These are phyloP conservation scores for Nomada fabriciana DNA, from an alignment of 2,888 invertebrate genomes.

Conservation along the genomic window DNA sequence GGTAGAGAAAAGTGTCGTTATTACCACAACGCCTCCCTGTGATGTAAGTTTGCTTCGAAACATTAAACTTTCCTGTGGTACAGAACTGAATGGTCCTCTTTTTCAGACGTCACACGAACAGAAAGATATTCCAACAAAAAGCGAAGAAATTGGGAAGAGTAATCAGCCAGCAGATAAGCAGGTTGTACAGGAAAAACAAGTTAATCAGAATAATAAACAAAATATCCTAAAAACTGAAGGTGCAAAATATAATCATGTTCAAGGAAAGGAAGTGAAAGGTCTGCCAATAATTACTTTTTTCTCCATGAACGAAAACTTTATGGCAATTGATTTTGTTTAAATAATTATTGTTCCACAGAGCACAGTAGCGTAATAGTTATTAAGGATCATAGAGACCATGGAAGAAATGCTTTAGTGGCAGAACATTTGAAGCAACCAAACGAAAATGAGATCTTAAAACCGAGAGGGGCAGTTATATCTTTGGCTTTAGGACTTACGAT, in stretches of 20 bases:
- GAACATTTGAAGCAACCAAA: constrained; percentile 78
- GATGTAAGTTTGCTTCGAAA: constrained; percentile 64
- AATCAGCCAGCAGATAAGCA: constrained; percentile 38
- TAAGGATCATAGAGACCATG: constrained; percentile 63
- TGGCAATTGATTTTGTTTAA: neutral
- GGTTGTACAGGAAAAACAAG: constrained; percentile 29
- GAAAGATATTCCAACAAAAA: constrained; percentile 39
- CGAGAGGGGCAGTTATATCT: constrained; percentile 92
- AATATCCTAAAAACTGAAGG: constrained; percentile 23
- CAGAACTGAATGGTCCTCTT: neutral
- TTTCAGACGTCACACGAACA: constrained; percentile 57
- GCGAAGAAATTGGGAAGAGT: constrained; percentile 28
- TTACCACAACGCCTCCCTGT: constrained; percentile 66
- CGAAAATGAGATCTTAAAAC: constrained; percentile 84
- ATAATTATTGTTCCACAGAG: constrained; percentile 40
- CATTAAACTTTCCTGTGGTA: neutral
- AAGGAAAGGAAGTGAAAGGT: constrained; percentile 60
- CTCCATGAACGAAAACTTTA: neutral
- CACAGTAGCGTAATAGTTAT: constrained; percentile 61
- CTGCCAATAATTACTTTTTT: neutral
- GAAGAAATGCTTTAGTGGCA: constrained; percentile 63
- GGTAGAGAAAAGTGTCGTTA: constrained; percentile 62
- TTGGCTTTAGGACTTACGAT: constrained; percentile 92
- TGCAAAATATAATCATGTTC: constrained; percentile 48
- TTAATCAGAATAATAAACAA: constrained; percentile 44